A percentile compares a stretch with the other conserved stretches of the same genome.
Evolutionary conservation across 2,888 invertebrate genomes (phyloP).

Genomic region (Cryptus viduatorius): DNA sequence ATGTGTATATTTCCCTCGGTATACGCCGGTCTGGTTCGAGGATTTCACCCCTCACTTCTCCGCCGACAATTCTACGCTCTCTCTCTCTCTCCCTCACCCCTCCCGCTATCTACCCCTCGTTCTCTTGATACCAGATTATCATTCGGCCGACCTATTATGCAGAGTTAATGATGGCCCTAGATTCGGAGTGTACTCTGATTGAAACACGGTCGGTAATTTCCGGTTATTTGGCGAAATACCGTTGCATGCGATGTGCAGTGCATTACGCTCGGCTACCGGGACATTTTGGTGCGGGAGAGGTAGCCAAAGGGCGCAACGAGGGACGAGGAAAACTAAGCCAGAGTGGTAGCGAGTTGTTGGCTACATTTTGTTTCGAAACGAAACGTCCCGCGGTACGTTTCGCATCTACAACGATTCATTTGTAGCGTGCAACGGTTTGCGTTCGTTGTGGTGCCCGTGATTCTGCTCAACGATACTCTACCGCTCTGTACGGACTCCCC

Average conservation of each 20-base stretch:
- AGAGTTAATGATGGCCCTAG: constrained; percentile 76
- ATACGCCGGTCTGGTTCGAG: constrained; percentile 31
- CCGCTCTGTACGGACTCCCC: neutral
- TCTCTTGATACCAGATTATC: constrained; percentile 74
- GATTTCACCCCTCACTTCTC: constrained; percentile 42
- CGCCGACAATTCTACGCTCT: constrained; percentile 37
- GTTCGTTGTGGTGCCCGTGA: constrained; percentile 24
- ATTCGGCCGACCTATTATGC: constrained; percentile 75
- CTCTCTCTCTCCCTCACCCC: constrained; percentile 45
- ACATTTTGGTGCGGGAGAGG: constrained; percentile 39
- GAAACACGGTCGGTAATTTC: constrained; percentile 80
- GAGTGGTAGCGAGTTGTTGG: constrained; percentile 64
- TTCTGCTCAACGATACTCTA: constrained; percentile 27
- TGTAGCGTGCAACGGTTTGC: constrained; percentile 53
- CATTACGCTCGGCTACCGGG: constrained; percentile 70
- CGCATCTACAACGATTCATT: constrained; percentile 72
- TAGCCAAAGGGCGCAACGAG: constrained; percentile 34
- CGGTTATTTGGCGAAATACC: constrained; percentile 77
- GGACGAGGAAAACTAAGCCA: constrained; percentile 51
- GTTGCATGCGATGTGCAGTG: constrained; percentile 71
- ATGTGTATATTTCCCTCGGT: constrained; percentile 17
- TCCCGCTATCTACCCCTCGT: constrained; percentile 43
- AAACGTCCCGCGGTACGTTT: constrained; percentile 63
- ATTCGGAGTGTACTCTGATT: constrained; percentile 75
- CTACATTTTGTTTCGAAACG: constrained; percentile 71